Conservation (phyloP, 2,888 invertebrate genomes). For the Polydrusus pterygomalis region DNA sequence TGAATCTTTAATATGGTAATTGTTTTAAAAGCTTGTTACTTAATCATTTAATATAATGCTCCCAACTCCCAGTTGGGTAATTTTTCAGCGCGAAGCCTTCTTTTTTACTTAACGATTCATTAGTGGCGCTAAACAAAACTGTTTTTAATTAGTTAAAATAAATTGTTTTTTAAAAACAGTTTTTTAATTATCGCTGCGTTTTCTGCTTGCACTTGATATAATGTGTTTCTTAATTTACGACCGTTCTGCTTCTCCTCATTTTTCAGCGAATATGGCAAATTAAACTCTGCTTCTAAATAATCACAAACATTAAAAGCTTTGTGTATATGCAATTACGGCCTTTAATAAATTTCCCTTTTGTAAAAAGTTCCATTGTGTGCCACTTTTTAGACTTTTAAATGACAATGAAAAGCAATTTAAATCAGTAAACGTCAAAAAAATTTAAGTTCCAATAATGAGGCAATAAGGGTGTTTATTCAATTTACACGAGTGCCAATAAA, state of each 20-base stretch:
- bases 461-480: neutral
- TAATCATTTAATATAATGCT: slow-evolving; percentile 43
- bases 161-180: slow-evolving; percentile 53
- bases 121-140: slow-evolving; percentile 51
- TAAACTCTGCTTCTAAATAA: slow-evolving; percentile 48
- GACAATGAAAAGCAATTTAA: slow-evolving; percentile 22
- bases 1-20: slow-evolving; percentile 30
- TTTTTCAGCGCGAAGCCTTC: slow-evolving; percentile 43
- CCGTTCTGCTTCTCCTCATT: slow-evolving; percentile 49
- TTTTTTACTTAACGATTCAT: slow-evolving; percentile 50
- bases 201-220: slow-evolving; percentile 48
- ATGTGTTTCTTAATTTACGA: slow-evolving; percentile 52
- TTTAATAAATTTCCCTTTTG: slow-evolving; percentile 41
- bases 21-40: slow-evolving; percentile 34
- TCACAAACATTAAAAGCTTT: slow-evolving; percentile 47
- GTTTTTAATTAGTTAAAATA: slow-evolving; percentile 53
- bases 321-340: slow-evolving; percentile 47
- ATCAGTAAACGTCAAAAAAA: neutral
- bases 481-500: too few relatives aligned
- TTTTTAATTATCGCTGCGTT: slow-evolving; percentile 54
- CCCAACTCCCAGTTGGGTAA: slow-evolving; percentile 36
- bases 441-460: slow-evolving; percentile 1
- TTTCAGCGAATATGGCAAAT: slow-evolving; percentile 52
- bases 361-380: neutral
- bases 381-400: neutral